Percentiles rank a stretch among this genome's conserved stretches.
Conservation (phyloP, 2,797 vertebrate genomes). For the Catamblyrhynchus diadema region DNA sequence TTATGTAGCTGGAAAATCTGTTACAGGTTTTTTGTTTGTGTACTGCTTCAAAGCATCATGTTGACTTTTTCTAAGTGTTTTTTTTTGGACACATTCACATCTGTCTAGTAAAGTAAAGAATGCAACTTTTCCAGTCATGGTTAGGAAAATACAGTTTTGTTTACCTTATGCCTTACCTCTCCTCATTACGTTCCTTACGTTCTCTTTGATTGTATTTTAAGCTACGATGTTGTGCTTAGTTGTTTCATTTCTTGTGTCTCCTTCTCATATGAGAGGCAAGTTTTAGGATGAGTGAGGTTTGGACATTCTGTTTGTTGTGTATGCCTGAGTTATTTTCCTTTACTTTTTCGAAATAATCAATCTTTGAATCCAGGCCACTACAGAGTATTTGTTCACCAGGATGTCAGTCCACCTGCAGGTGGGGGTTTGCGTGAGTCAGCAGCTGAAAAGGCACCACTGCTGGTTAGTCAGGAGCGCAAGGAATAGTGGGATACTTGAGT, state of each 20-base stretch:
- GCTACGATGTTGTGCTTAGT: rapidly evolving
- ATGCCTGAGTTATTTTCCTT: neutral
- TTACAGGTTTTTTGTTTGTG: neutral
- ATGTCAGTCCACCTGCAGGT: neutral
- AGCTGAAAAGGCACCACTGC: neutral
- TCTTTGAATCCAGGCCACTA: neutral
- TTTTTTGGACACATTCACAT: neutral
- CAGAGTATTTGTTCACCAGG: neutral
- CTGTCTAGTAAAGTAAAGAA: neutral
- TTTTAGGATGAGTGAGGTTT: neutral
- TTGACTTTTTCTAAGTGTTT: neutral
- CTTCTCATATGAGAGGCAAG: neutral
- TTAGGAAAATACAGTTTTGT: neutral
- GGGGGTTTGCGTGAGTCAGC: neutral
- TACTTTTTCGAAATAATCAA: neutral
- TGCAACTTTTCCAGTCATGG: neutral
- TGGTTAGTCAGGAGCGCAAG: neutral
- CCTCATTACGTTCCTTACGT: rapidly evolving
- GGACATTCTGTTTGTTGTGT: neutral
- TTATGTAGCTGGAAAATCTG: neutral
- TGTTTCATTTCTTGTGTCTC: neutral
- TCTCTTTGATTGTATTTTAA: neutral
- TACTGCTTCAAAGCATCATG: neutral
- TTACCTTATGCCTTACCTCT: neutral
- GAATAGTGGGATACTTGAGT: neutral